Percentiles rank a stretch among this genome's conserved stretches.
phyloP scores from a whole-genome alignment of 2,888 invertebrate species.

The Nezara viridula region DNA sequence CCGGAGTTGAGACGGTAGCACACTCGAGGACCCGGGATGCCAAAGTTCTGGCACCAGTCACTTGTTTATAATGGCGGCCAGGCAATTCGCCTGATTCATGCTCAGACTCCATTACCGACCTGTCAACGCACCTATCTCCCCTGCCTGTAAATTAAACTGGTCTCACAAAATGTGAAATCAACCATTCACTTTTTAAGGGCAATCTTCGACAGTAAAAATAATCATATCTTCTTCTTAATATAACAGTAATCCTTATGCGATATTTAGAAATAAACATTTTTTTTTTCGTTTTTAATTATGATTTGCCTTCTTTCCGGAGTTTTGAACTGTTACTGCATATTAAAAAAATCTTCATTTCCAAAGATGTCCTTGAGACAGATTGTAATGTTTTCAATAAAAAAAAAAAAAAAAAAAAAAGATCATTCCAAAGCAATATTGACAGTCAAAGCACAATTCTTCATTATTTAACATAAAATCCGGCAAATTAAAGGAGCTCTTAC shows the following conservation, averaged over 20 bases:
- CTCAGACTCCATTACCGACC: slow-evolving; percentile 8
- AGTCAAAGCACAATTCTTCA: too few species aligned
- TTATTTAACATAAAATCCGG: too few species aligned
- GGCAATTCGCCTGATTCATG: slow-evolving; percentile 46
- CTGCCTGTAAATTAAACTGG: neutral
- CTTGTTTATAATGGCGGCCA: slow-evolving; percentile 23
- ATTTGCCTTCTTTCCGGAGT: too few species aligned
- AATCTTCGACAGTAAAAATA: neutral
- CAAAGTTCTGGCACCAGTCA: slow-evolving; percentile 19
- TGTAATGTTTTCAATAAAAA: too few species aligned
- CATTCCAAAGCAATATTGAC: too few species aligned
- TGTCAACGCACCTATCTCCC: slow-evolving; percentile 22
- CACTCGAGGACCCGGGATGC: neutral
- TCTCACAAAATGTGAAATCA: neutral
- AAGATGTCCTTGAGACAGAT: too few species aligned
- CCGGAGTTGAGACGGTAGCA: neutral
- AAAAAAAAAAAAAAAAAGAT: too few species aligned
- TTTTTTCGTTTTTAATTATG: too few species aligned
- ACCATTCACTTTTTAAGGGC: neutral
- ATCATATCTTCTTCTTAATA: neutral
- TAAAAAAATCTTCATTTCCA: too few species aligned
- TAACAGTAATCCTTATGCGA: neutral
- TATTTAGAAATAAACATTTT: too few species aligned
- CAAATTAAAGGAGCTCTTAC: too few species aligned
- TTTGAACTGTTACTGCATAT: too few species aligned